Evolutionary conservation across 2,888 invertebrate species (phyloP).

Genomic region (Eudemis profundana): DNA sequence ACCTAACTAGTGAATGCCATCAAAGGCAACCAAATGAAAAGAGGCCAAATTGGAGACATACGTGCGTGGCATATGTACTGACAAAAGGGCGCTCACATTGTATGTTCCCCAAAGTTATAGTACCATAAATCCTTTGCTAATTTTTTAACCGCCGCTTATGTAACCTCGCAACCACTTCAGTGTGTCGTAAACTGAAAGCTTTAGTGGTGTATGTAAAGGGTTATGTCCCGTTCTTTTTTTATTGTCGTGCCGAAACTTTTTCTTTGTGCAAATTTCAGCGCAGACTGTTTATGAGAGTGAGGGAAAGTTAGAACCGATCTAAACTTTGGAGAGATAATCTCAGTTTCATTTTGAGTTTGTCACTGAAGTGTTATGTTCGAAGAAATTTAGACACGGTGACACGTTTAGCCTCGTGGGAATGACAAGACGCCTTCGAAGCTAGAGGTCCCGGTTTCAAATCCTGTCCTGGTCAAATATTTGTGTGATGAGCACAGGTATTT

Average conservation of each 20-base stretch:
- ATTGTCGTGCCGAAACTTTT: conserved; percentile 15
- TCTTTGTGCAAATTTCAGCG: conserved; percentile 5
- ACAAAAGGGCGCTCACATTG: neutral
- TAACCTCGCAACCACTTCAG: conserved; percentile 15
- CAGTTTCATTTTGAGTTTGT: neutral
- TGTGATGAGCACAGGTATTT: too few relatives aligned
- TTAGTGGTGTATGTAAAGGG: conserved; percentile 9
- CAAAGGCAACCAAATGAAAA: neutral
- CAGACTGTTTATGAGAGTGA: conserved; percentile 1
- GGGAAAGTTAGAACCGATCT: conserved; percentile 6
- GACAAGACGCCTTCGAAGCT: too few relatives aligned
- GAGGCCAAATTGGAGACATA: neutral
- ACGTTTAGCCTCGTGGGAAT: too few relatives aligned
- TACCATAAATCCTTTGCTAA: conserved; percentile 6
- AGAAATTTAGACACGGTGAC: too few relatives aligned
- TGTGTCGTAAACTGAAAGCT: conserved; percentile 25
- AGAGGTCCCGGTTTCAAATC: too few relatives aligned
- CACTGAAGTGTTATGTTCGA: neutral
- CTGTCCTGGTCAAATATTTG: too few relatives aligned
- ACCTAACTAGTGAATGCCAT: neutral
- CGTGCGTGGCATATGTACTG: neutral
- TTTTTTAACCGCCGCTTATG: conserved; percentile 13
- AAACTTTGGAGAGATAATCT: neutral
- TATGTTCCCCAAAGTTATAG: neutral
- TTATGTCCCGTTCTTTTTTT: conserved; percentile 12